Evolutionary conservation across 1,140 invertebrate species (phyloP).

Genomic region (Oryctes rhinoceros): DNA sequence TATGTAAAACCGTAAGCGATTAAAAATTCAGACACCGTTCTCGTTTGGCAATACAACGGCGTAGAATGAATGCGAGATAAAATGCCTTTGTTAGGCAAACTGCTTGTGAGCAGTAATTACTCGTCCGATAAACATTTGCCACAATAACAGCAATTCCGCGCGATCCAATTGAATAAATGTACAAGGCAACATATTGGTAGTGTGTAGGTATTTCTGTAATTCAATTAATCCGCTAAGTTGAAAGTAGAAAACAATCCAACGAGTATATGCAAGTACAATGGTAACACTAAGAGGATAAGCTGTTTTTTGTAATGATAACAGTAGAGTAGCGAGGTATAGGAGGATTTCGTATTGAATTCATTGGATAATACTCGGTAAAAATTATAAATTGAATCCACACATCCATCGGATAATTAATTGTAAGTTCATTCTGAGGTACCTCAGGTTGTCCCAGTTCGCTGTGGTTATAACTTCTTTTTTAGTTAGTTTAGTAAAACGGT

Average conservation of each 20-base stretch:
- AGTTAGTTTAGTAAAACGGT: no score
- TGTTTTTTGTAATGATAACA: no score
- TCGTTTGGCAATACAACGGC: slow-evolving; percentile 5
- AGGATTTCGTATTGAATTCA: no score
- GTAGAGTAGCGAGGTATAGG: no score
- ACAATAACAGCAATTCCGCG: neutral
- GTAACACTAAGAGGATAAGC: no score
- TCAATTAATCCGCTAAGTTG: neutral
- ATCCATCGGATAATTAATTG: no score
- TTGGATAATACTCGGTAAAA: no score
- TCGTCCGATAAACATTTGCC: neutral
- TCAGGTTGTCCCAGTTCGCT: no score
- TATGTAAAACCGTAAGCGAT: neutral
- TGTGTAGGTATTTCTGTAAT: neutral
- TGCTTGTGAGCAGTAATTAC: slow-evolving; percentile 1
- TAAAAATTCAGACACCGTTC: slow-evolving; percentile 9
- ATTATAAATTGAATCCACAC: no score
- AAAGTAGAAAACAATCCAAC: neutral
- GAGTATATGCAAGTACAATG: no score
- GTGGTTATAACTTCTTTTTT: no score
- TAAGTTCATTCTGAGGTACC: no score
- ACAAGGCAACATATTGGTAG: neutral
- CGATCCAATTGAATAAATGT: neutral
- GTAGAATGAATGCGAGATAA: neutral
- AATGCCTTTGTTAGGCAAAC: slow-evolving; percentile 10